Evolutionary conservation across 2,888 invertebrate species (phyloP), one percentile per base, ranked within the genome.

Genomic region (Toxonevra muliebris): DNA sequence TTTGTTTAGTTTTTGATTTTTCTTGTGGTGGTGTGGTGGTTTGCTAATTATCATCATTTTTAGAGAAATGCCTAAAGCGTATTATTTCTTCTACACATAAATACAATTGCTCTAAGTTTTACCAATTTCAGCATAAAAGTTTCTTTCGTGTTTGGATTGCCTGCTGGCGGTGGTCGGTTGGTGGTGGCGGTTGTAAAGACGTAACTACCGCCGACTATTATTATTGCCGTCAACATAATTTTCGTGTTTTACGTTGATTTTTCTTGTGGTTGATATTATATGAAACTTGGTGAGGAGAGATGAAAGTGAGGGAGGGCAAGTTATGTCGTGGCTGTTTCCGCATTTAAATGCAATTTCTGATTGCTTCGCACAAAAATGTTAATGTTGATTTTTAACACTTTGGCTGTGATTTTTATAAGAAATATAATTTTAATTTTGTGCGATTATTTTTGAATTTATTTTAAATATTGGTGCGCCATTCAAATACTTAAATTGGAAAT

Each of bases 11-110:
- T 67, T 8, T 62, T 67, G 62, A 67, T 67, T 62, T 57, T 57
- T 53, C 62, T 58, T 58, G 62, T 62, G 62, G 48, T 58, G 48
- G 57, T 53, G 65, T 69, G 65, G 55, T 57, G 71, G 66, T 73
- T 65, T 76, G 77, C 81, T 80, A 80, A 80, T 80, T 80, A 80
- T 80, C 79, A 81, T 80, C 80, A 80, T 79, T 80, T 80, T 63
- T 63, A 69, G 50, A 17, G 50, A 74, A 79, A 75, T 73, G 79
- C 79, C 79, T 74, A 62, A 76, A 73, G 79, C 79, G 71, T 79
- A 73, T 72, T 50, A 66, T n/a, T 15, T 17, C 20, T 30, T 30
- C 30, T 52, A n/a, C 17, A 19, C 17, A 17, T n/a, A n/a, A n/a
- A n/a, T 17, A 53, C 48, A 54, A 66, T 61, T 61, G 19, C 65